Evolutionary conservation across 2,888 invertebrate species (phyloP).

Genomic region (Tenodera sinensis): DNA sequence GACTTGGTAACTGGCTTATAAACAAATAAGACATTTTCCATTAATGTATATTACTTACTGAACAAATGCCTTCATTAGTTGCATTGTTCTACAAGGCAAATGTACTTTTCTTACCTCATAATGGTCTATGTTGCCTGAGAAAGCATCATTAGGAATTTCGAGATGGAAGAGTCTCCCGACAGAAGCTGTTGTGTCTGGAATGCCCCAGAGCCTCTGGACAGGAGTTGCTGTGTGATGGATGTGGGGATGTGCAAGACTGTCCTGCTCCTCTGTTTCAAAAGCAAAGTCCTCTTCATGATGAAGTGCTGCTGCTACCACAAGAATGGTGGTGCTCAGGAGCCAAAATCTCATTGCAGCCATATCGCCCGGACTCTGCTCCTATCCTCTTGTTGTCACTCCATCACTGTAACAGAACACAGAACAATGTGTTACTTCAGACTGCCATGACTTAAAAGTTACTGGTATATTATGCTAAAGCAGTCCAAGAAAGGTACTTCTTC

Average conservation of each 20-base stretch:
- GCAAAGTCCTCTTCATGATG: conserved; percentile 44
- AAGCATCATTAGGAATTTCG: conserved; percentile 67
- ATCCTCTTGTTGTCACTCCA: neutral
- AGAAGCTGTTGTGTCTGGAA: conserved; percentile 63
- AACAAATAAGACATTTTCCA: too few species aligned
- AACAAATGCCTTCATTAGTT: too few species aligned
- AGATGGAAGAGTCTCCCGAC: conserved; percentile 71
- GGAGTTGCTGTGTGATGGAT: conserved; percentile 10
- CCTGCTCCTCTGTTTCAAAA: conserved; percentile 44
- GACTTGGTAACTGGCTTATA: too few species aligned
- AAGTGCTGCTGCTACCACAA: neutral
- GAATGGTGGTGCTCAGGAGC: neutral
- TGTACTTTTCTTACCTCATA: conserved; percentile 59
- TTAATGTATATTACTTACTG: too few species aligned
- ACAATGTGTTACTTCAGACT: too few species aligned
- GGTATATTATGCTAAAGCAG: too few species aligned
- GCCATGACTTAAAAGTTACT: too few species aligned
- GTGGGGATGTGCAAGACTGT: conserved; percentile 23
- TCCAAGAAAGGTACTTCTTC: too few species aligned
- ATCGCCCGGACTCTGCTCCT: neutral
- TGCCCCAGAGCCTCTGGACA: conserved; percentile 46
- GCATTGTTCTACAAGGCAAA: too few species aligned
- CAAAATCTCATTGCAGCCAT: conserved; percentile 8
- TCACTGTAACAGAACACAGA: neutral
- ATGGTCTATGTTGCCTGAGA: conserved; percentile 61